These are phyloP conservation scores for Lacanobia wlatinum DNA, from an alignment of 2,888 invertebrate genomes.

Conservation along the genomic window DNA sequence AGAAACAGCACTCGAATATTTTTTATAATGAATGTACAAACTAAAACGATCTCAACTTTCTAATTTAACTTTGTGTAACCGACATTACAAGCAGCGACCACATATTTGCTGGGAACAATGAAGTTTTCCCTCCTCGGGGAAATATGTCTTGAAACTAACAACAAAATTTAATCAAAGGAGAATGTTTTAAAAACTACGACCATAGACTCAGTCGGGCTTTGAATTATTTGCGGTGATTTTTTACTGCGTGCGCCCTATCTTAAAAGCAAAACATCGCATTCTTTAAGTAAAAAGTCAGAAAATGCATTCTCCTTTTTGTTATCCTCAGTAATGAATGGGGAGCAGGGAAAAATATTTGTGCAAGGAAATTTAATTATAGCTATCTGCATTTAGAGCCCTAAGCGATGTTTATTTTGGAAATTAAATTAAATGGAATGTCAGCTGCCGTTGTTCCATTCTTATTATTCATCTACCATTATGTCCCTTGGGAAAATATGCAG, in stretches of 20 bases:
- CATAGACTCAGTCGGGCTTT: conserved; percentile 49
- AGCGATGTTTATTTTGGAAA: conserved; percentile 46
- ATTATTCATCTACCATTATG: conserved; percentile 9
- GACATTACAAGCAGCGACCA: conserved; percentile 66
- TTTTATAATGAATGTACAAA: conserved; percentile 55
- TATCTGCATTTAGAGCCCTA: conserved; percentile 42
- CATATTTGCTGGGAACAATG: conserved; percentile 65
- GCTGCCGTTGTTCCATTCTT: conserved; percentile 16
- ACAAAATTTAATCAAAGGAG: conserved; percentile 65
- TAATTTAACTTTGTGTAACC: conserved; percentile 66
- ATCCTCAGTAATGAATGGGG: conserved; percentile 36
- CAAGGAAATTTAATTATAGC: conserved; percentile 53
- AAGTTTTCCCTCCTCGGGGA: conserved; percentile 62
- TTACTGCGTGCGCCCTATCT: conserved; percentile 34
- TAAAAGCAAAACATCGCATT: conserved; percentile 44
- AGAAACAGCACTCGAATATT: conserved; percentile 49
- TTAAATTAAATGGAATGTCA: conserved; percentile 35
- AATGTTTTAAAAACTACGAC: conserved; percentile 62
- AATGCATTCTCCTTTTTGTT: conserved; percentile 54
- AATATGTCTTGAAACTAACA: conserved; percentile 65
- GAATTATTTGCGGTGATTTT: conserved; percentile 61
- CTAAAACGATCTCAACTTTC: conserved; percentile 61
- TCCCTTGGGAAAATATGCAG: neutral
- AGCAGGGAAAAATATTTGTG: conserved; percentile 47
- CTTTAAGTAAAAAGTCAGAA: conserved; percentile 46